phyloP scores from a whole-genome alignment of 2,888 invertebrate genomes.

The Chouioia cunea region DNA sequence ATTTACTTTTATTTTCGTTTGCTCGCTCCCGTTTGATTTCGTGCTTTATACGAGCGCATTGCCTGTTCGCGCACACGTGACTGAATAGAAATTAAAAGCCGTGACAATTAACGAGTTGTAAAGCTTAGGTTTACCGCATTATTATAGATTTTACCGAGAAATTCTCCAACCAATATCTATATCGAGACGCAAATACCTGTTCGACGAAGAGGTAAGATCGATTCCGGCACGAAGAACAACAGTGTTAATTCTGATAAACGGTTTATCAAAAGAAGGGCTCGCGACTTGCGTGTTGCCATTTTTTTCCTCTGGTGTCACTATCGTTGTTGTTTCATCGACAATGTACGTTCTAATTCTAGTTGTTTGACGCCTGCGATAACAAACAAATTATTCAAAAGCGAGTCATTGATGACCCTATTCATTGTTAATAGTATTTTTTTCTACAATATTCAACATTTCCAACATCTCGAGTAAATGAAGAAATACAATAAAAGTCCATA shows the following conservation, averaged over 20 bases:
- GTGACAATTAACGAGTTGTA: slow-evolving; percentile 30
- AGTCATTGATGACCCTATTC: too few species aligned
- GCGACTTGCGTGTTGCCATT: neutral
- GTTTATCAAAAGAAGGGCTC: neutral
- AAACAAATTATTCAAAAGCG: too few species aligned
- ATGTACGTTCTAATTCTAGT: too few species aligned
- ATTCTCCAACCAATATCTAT: too few species aligned
- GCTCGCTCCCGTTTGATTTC: slow-evolving; percentile 30
- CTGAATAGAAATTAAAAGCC: slow-evolving; percentile 34
- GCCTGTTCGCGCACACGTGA: neutral
- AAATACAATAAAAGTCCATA: too few species aligned
- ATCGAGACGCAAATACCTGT: neutral
- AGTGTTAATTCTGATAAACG: slow-evolving; percentile 1
- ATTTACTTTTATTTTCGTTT: slow-evolving; percentile 19
- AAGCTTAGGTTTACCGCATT: neutral
- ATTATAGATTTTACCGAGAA: too few species aligned
- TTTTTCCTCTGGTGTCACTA: neutral
- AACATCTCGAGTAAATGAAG: too few species aligned
- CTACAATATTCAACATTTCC: too few species aligned
- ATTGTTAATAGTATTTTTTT: too few species aligned
- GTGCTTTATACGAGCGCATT: slow-evolving; percentile 3
- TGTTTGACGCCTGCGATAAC: too few species aligned
- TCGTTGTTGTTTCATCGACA: neutral
- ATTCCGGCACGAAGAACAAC: slow-evolving; percentile 28
- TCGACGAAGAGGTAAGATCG: slow-evolving; percentile 30